Conservation (phyloP, 2,113 vertebrate species). For the Todiramphus chloris region DNA sequence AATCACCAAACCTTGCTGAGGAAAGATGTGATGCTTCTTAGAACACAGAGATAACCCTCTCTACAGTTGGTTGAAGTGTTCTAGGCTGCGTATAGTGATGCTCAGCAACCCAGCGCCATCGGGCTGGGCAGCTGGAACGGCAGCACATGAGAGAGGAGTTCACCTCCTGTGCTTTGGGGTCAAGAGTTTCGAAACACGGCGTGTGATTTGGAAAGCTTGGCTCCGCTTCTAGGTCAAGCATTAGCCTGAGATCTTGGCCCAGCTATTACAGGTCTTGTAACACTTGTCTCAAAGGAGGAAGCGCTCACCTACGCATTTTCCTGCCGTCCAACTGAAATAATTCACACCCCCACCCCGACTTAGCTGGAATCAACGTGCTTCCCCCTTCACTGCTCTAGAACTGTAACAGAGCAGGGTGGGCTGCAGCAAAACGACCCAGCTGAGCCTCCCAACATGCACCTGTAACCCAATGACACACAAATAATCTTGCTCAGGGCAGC, state of each 20-base stretch:
- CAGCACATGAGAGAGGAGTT: not conserved
- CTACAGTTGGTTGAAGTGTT: rapidly evolving
- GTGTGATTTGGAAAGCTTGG: not conserved
- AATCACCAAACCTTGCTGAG: not conserved
- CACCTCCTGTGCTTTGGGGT: rapidly evolving
- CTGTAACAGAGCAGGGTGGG: not conserved
- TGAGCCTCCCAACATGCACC: not conserved
- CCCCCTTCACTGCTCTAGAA: rapidly evolving
- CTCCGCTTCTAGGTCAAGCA: not conserved
- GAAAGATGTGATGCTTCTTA: not conserved
- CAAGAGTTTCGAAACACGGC: not conserved
- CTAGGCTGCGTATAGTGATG: not conserved
- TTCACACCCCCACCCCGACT: not conserved
- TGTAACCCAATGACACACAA: not conserved
- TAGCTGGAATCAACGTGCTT: not conserved
- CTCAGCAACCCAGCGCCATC: rapidly evolving
- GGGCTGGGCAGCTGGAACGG: not conserved
- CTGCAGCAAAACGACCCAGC: rapidly evolving
- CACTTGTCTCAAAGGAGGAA: not conserved
- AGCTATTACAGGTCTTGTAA: not conserved
- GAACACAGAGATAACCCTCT: not conserved
- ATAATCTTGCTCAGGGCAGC: rapidly evolving
- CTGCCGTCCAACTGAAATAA: not conserved
- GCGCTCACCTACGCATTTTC: not conserved
- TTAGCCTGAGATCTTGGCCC: not conserved